phyloP scores from a whole-genome alignment of 2,113 vertebrate genomes.

The Pholis gunnellus region DNA sequence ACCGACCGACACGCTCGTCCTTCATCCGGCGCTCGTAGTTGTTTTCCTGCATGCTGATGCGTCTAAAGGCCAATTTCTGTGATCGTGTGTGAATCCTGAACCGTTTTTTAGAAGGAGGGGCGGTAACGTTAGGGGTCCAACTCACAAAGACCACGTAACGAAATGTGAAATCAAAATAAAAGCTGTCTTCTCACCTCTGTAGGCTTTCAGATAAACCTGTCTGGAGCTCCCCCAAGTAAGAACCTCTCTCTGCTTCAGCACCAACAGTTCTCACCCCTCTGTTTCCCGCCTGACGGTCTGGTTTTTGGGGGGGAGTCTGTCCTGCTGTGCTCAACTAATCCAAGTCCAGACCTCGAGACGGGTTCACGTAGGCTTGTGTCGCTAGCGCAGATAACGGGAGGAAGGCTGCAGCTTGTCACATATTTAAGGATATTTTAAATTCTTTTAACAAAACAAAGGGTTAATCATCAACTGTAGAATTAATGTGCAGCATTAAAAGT shows the following conservation, averaged over 20 bases:
- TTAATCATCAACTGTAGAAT: not conserved
- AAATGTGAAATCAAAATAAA: constrained; percentile 64
- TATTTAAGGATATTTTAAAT: not conserved
- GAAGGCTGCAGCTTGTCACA: not conserved
- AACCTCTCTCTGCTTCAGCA: constrained; percentile 72
- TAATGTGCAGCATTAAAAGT: not conserved
- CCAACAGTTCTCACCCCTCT: constrained; percentile 67
- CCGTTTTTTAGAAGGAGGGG: not conserved
- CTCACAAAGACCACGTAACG: constrained; percentile 22
- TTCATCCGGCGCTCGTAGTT: constrained; percentile 21
- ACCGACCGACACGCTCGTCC: constrained; percentile 18
- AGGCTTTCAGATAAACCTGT: constrained; percentile 88
- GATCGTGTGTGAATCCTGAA: not conserved
- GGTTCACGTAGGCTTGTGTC: constrained; percentile 68
- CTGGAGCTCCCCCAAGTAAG: constrained; percentile 86
- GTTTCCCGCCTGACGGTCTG: constrained; percentile 72
- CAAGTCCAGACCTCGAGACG: constrained; percentile 39
- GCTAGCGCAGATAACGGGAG: not conserved
- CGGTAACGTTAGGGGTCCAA: not conserved
- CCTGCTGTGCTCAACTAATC: constrained; percentile 77
- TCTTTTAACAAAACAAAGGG: not conserved
- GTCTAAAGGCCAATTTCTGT: constrained; percentile 60
- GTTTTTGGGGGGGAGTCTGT: constrained; percentile 70
- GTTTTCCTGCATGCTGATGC: constrained; percentile 50
- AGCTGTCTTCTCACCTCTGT: constrained; percentile 79